Base-by-base conservation (phyloP, 2,113 vertebrate species). In the Colossoma macropomum region DNA sequence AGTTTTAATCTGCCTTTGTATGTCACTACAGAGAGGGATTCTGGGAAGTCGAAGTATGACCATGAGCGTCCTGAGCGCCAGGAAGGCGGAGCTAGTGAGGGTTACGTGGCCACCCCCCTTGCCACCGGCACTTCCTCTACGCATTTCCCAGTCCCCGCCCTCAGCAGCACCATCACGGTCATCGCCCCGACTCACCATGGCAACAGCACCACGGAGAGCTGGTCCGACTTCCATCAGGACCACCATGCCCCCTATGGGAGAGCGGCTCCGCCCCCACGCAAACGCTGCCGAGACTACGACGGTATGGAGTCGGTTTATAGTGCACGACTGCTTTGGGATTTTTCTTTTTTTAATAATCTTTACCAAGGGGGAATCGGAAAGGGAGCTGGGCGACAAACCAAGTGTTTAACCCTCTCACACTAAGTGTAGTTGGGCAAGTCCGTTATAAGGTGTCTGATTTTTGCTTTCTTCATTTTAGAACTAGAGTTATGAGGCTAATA, bases 151-250 rank as follows among this genome's bases (percentile, higher is more conserved):
- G 97, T 98, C 81, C 97, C 97, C 82, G 94, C 96, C 0, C 90
- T 99, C 90, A 98, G 97, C 92, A 99, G 98, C 92, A 97, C 97
- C 81, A 98, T 98, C 81, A 99, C 97, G 2, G 97, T 98, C 81
- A 97, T 98, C 54, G 96, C 97, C 75, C 97, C 97, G 86, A 95
- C 95, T 90, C 97, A 98, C 90, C 97, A 98, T 82, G 96, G 96
- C 84, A 99, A 97, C 94, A 96, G 93, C 89, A 96, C 97, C 89
- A 96, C 96, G 6, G 98, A 99, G 93, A 99, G 96, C 83, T 99
- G 97, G 97, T 96, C 97, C 0, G 96, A 97, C 81, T 98, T 98
- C 88, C 95, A 91, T 79, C 96, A 96, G 80, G 96, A 98, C 76
- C 96, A 95, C 54, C 96, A 95, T 59, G 94, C 94, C 71, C 95